These are phyloP conservation scores for Drosophila sordidula DNA, from an alignment of 2,888 invertebrate genomes.

Conservation along the genomic window DNA sequence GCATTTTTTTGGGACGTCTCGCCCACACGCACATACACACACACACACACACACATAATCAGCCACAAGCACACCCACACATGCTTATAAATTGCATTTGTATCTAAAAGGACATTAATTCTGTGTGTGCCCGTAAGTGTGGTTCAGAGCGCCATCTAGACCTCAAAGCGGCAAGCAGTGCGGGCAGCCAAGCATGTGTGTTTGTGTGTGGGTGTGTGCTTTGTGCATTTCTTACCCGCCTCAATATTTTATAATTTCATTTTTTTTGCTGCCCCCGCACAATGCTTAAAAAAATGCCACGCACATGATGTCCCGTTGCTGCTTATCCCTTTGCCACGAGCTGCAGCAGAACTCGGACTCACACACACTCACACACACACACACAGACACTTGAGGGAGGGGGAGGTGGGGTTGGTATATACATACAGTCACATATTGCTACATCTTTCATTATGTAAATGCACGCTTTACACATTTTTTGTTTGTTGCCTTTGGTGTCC, in stretches of 20 bases:
- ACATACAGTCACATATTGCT: slow-evolving; percentile 60
- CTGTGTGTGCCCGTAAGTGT: slow-evolving; percentile 54
- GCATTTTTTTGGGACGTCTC: slow-evolving; percentile 55
- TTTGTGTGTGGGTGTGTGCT: slow-evolving; percentile 35
- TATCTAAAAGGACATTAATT: slow-evolving; percentile 80
- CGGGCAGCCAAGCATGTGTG: slow-evolving; percentile 14
- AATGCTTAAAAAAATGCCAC: slow-evolving; percentile 49
- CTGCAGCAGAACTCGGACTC: slow-evolving; percentile 29
- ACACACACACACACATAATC: slow-evolving; percentile 10
- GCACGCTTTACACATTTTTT: slow-evolving; percentile 78
- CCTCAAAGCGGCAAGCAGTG: slow-evolving; percentile 39
- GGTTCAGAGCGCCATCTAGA: slow-evolving; percentile 45
- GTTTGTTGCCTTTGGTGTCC: slow-evolving; percentile 46
- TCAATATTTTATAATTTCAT: slow-evolving; percentile 81
- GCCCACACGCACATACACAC: slow-evolving; percentile 18
- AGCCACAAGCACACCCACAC: slow-evolving; percentile 28
- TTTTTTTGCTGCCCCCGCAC: slow-evolving; percentile 41
- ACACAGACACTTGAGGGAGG: slow-evolving; percentile 9
- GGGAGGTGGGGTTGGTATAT: not conserved
- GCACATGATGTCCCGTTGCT: slow-evolving; percentile 70
- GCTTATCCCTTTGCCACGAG: slow-evolving; percentile 61
- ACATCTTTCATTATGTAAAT: slow-evolving; percentile 84
- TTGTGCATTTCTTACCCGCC: slow-evolving; percentile 72
- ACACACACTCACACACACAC: slow-evolving; percentile 33
- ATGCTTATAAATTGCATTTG: slow-evolving; percentile 81